Evolutionary conservation across 2,113 vertebrate species (phyloP), one percentile per base, ranked within the genome.

Genomic region (Solea solea): DNA sequence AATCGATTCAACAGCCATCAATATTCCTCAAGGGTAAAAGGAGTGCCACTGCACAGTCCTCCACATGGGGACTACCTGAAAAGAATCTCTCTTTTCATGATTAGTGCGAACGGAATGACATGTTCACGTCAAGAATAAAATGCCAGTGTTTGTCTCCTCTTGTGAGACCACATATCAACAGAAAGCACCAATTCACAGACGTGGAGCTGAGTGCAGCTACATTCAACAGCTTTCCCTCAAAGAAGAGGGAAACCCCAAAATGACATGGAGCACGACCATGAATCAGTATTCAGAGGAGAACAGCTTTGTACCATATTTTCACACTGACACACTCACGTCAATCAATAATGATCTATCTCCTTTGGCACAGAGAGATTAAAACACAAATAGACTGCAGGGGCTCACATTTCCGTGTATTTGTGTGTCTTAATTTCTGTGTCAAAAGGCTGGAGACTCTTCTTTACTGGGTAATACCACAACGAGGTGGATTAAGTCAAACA

Each of bases 101-200:
- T 34, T 34, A 34, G 34, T 6, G 5, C 57, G 27, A 52, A 45
- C 49, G n/a, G 66, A 59, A 53, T 7, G 0, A 81, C 44, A 66
- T 62, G 57, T 69, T 86, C 82, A 82, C 80, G 69, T 86, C 80
- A 63, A 34, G 50, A 70, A 68, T 67, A 70, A 63, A 77, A 75
- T 69, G 63, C 34, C 34, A 51, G 57, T 76, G 74, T 71, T 69
- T 16, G 57, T 68, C 63, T 74, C 70, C 78, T 67, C 71, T 60
- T n/a, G 62, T 69, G 76, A 89, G 69, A 63, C 27, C 53, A 34
- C 46, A 61, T 68, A 28, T 13, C 25, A 54, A 72, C 25, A 68
- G 51, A 83, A 76, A 86, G 62, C 65, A 70, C 63, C 74, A 68
- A 66, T 71, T 87, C 72, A 80, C 77, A 78, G 69, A 80, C 46